These are phyloP conservation scores for Monopis laevigella DNA, from an alignment of 2,888 invertebrate genomes.

Conservation along the genomic window DNA sequence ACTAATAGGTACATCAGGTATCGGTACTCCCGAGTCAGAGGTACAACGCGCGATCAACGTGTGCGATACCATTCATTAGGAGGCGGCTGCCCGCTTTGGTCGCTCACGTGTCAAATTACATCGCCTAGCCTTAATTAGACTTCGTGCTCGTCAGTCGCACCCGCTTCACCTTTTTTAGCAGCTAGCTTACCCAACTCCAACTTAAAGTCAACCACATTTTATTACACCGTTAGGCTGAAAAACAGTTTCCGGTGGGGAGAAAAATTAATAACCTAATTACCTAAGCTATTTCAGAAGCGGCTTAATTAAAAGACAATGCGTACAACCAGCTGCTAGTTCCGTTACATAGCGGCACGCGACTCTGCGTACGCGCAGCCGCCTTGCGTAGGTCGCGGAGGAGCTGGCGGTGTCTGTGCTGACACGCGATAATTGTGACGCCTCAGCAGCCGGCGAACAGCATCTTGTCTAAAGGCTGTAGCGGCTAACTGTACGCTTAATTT, in stretches of 20 bases:
- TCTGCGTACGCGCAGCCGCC: conserved; percentile 15
- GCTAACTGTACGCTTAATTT: conserved; percentile 8
- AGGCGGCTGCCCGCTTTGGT: conserved; percentile 40
- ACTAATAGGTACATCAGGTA: conserved; percentile 3
- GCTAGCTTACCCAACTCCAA: not conserved
- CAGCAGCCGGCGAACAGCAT: conserved; percentile 19
- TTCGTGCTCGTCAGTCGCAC: conserved; percentile 18
- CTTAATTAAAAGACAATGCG: conserved; percentile 49
- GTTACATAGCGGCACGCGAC: conserved; percentile 50
- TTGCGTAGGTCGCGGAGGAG: conserved; percentile 4
- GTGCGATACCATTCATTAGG: conserved; percentile 66
- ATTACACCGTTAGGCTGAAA: conserved; percentile 9
- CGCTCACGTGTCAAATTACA: conserved; percentile 62
- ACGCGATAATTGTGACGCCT: conserved; percentile 49
- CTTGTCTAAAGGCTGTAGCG: not conserved
- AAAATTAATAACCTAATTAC: conserved; percentile 11
- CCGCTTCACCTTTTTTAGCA: no score
- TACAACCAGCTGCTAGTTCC: conserved; percentile 52
- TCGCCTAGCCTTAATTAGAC: conserved; percentile 56
- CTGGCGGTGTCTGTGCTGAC: conserved; percentile 31
- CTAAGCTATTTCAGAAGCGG: conserved; percentile 9
- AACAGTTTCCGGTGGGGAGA: conserved; percentile 6
- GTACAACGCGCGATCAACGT: conserved; percentile 52
- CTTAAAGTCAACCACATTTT: not conserved
- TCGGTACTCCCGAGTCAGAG: not conserved